Evolutionary conservation across 2,797 vertebrate species (phyloP), one percentile per base, ranked within the genome.

Genomic region (Nyctibius grandis): DNA sequence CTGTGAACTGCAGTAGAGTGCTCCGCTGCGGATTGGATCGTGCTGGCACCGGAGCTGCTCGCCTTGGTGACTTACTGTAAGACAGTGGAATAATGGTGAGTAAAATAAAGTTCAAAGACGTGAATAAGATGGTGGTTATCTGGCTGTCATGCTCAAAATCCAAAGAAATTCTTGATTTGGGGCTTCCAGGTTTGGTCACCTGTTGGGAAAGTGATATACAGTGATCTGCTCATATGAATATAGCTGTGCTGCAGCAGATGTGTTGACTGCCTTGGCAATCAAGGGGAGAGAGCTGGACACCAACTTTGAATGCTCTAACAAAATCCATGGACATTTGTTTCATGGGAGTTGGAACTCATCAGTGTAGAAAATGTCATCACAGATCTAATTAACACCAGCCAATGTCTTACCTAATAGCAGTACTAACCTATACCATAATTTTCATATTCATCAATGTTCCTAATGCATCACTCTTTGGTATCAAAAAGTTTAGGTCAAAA

Each of bases 401-500:
- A 81, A 31, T 68, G 85, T 81, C 40, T 83, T 91, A 72, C 50
- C 67, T 86, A 73, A 70, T 28, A 78, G 28, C 15, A 67, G 7
- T 85, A 42, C 28, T 93, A 94, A 94, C n/a, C 56, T 96, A 65
- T 51, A 91, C 36, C 42, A 88, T 89, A 92, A 85, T 84, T 96
- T 96, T 95, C 77, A 60, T 90, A 81, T 77, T 96, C 64, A 93
- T 76, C 44, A 61, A 31, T 63, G 44, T 70, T 86, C 85, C 82
- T 88, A 91, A 81, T 73, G 29, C 44, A 61, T 47, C n/a, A 40
- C 26, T 51, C 23, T 53, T 89, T 34, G n/a, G 45, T 84, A 92
- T 93, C 29, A 94, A 95, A 96, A 93, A 59, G 9, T 70, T 74
- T 73, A 92, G 76, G 65, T 96, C 73, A 97, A 84, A 97, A 91